These are phyloP conservation scores for Epistrophe grossulariae DNA, from an alignment of 2,888 invertebrate species.

Conservation along the genomic window DNA sequence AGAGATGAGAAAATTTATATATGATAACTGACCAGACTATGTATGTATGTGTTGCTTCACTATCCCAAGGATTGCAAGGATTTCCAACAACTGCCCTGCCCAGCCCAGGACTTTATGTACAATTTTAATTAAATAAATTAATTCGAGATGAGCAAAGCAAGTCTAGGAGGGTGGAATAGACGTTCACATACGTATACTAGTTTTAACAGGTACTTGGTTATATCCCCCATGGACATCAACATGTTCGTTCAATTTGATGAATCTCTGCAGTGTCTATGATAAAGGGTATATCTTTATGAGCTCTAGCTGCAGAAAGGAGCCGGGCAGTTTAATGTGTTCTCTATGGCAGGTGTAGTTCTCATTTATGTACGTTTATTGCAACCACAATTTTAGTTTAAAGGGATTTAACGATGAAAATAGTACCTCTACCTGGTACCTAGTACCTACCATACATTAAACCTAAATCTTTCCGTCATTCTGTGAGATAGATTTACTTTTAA, in stretches of 20 bases:
- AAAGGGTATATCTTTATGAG: constrained; percentile 39
- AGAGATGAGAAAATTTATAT: constrained; percentile 5
- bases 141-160: constrained; percentile 59
- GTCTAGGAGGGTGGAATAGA: constrained; percentile 26
- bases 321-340: background rate
- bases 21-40: constrained; percentile 9
- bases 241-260: constrained; percentile 69
- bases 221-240: constrained; percentile 57
- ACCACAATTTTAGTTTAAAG: constrained; percentile 59
- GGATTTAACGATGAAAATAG: constrained; percentile 36
- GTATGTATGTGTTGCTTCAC: constrained; percentile 9
- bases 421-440: background rate
- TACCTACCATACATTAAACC: constrained; percentile 10
- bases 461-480: background rate
- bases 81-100: constrained; percentile 3
- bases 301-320: background rate
- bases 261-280: constrained; percentile 59
- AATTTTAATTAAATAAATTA: constrained; percentile 75
- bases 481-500: constrained; percentile 24
- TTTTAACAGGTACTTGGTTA: constrained; percentile 48
- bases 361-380: constrained; percentile 41
- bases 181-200: constrained; percentile 4
- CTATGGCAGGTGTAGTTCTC: constrained; percentile 25
- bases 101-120: constrained; percentile 43
- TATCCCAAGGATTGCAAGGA: constrained; percentile 20